Evolutionary conservation across 2,797 vertebrate genomes (phyloP).

Genomic region (Amphiprion clarkii): DNA sequence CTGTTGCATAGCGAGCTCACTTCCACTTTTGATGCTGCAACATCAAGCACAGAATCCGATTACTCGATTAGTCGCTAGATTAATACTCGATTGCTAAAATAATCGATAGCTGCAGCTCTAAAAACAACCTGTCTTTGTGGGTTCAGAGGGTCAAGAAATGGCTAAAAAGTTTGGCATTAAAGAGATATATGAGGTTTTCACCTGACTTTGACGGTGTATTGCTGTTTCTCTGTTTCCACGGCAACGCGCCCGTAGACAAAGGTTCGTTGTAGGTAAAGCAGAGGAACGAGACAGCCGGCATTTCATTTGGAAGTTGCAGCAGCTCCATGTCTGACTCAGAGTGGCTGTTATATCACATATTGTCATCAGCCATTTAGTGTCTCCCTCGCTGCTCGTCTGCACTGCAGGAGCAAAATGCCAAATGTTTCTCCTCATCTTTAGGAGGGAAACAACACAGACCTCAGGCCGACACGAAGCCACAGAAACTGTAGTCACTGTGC

Average conservation of each 20-base stretch:
- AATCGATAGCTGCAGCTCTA: too few relatives aligned
- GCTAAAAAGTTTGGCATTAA: neutral
- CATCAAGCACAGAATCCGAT: too few relatives aligned
- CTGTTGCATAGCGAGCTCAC: too few relatives aligned
- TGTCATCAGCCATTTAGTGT: conserved; percentile 28
- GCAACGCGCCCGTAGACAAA: conserved; percentile 34
- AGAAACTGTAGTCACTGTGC: neutral
- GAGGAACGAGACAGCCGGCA: conserved; percentile 39
- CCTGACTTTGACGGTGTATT: neutral
- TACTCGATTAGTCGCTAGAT: too few relatives aligned
- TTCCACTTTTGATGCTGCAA: too few relatives aligned
- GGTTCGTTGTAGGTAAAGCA: conserved; percentile 52
- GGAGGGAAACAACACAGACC: neutral
- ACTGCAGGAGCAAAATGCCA: conserved; percentile 1
- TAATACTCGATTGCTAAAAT: too few relatives aligned
- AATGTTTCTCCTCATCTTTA: neutral
- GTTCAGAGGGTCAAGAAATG: neutral
- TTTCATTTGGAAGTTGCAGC: conserved; percentile 51
- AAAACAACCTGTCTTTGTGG: too few relatives aligned
- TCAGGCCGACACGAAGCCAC: neutral
- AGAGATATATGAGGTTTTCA: neutral
- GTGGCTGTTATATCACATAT: conserved; percentile 11
- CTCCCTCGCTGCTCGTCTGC: conserved; percentile 23
- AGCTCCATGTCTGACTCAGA: conserved; percentile 26
- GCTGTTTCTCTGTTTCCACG: conserved; percentile 46